Percentiles rank a stretch among this genome's conserved stretches.
Conservation (phyloP, 2,113 vertebrate species). For the Barnardius zonarius region DNA sequence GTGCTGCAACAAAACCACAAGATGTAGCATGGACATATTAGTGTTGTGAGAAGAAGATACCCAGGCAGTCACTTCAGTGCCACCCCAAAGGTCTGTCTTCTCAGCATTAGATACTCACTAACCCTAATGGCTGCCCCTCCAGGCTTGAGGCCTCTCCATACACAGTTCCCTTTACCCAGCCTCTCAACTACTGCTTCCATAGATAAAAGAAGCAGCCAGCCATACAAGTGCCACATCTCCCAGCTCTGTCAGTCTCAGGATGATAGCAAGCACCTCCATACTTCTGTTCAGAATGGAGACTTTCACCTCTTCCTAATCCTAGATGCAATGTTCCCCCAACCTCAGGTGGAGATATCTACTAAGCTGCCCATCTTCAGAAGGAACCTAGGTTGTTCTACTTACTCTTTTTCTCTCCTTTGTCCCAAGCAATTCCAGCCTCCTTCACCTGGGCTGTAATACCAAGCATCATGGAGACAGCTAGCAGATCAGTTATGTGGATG, state of each 20-base stretch:
- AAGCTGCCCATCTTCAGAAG: not conserved
- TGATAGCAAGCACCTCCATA: not conserved
- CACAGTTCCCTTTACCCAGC: not conserved
- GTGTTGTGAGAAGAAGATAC: accelerated
- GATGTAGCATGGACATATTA: accelerated
- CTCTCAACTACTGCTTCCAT: not conserved
- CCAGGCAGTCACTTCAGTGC: not conserved
- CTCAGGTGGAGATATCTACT: not conserved
- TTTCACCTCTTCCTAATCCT: not conserved
- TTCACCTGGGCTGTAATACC: constrained; percentile 98
- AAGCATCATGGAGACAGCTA: constrained; percentile 98
- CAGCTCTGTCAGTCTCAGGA: not conserved
- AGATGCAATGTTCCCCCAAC: not conserved
- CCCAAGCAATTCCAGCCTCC: constrained; percentile 95
- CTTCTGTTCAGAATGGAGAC: not conserved
- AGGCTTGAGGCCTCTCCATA: not conserved
- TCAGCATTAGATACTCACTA: not conserved
- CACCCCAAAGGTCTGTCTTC: not conserved
- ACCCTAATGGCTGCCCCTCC: not conserved
- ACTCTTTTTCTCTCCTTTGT: constrained; percentile 99
- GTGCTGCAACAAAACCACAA: not conserved
- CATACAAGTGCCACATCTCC: not conserved
- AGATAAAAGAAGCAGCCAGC: not conserved
- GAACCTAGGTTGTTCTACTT: not conserved
- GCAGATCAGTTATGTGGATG: constrained; percentile 92